Percentiles rank a stretch among this genome's conserved stretches.
Evolutionary conservation across 2,888 invertebrate species (phyloP).

Genomic region (Lochmaea crataegi): DNA sequence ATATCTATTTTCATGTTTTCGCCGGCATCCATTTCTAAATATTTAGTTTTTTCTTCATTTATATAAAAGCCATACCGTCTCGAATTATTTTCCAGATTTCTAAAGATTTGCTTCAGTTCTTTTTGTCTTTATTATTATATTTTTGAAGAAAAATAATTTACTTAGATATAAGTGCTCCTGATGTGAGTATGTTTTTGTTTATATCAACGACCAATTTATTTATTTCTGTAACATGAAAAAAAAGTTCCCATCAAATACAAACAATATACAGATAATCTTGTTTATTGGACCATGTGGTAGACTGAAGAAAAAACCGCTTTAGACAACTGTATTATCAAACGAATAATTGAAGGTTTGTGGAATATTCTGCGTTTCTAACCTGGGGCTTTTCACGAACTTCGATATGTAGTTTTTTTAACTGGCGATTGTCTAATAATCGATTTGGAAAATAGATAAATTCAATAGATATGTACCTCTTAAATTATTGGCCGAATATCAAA

Average conservation of each 20-base stretch:
- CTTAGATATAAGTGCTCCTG: too few species aligned
- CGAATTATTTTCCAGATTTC: too few species aligned
- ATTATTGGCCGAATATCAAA: slow-evolving; percentile 30
- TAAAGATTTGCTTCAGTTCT: too few species aligned
- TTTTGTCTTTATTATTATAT: too few species aligned
- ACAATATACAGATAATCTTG: slow-evolving; percentile 5
- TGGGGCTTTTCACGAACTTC: slow-evolving; percentile 45
- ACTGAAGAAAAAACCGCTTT: slow-evolving; percentile 11
- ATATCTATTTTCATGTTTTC: too few species aligned
- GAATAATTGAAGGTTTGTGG: slow-evolving; percentile 48
- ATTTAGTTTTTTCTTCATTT: too few species aligned
- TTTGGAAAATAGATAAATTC: slow-evolving; percentile 37
- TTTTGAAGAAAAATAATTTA: too few species aligned
- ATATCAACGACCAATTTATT: too few species aligned
- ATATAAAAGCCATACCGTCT: too few species aligned
- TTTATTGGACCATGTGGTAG: slow-evolving; percentile 11
- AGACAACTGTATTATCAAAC: slow-evolving; percentile 40
- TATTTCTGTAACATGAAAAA: too few species aligned
- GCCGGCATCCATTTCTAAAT: too few species aligned
- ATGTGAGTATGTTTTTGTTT: too few species aligned
- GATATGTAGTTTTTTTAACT: slow-evolving; percentile 41
- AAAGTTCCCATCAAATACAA: background rate
- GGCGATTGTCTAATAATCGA: slow-evolving; percentile 45
- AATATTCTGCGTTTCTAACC: slow-evolving; percentile 48
- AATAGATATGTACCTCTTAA: slow-evolving; percentile 30